Percentiles rank a stretch among this genome's conserved stretches.
These are phyloP conservation scores for Neodiprion pinetum DNA, from an alignment of 1,140 invertebrate species.

Conservation along the genomic window DNA sequence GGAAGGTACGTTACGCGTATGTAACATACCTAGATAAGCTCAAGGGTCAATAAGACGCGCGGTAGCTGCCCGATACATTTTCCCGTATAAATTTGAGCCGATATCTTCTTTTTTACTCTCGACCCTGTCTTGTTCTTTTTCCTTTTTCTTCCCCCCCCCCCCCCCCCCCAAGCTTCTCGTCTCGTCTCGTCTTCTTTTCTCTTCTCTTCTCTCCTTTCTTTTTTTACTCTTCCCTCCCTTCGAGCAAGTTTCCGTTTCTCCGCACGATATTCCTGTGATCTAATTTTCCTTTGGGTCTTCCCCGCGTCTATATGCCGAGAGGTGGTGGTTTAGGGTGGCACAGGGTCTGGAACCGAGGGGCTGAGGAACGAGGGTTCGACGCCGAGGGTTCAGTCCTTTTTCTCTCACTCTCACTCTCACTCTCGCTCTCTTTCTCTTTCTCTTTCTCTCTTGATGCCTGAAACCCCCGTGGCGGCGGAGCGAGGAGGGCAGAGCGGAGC, in stretches of 20 bases:
- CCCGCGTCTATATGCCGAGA: not conserved
- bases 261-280: conserved; percentile 21
- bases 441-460: not conserved
- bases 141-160: not conserved
- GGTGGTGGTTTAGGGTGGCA: not conserved
- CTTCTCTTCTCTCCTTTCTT: not conserved
- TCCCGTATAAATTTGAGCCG: too few species aligned
- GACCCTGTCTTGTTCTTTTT: conserved; percentile 9
- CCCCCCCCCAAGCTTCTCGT: not conserved
- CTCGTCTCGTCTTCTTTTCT: not conserved
- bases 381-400: not conserved
- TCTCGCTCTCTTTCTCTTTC: not conserved
- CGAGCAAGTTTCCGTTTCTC: not conserved
- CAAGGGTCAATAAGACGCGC: too few species aligned
- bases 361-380: not conserved
- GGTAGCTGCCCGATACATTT: too few species aligned
- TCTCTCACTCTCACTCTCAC: not conserved
- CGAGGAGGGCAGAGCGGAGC: conserved; percentile 13
- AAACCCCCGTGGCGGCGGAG: not conserved
- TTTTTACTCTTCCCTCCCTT: not conserved
- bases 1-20: too few species aligned
- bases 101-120: too few species aligned
- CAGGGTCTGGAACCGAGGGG: not conserved
- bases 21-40: too few species aligned
- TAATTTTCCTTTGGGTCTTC: conserved; percentile 23